Base-by-base conservation (phyloP, 2,797 vertebrate genomes). In the Argyrosomus regius region DNA sequence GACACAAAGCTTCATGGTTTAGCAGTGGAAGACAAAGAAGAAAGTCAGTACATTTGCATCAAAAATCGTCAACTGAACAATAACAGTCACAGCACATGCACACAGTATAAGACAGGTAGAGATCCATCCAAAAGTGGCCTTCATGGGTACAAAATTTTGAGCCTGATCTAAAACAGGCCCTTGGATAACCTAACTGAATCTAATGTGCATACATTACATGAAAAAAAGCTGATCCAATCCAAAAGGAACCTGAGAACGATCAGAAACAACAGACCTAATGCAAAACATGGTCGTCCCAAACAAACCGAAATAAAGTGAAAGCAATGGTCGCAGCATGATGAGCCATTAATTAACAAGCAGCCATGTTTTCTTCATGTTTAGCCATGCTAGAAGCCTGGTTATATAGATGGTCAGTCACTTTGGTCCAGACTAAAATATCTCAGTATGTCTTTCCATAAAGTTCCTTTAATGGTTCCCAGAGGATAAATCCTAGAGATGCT, bases 1-100 rank as follows among this genome's bases (percentile, higher is more conserved):
- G 57, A 74, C 64, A 56, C 56, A 60, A 35, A 63, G 80, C 64
- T 81, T 58, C 46, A 60, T 60, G 73, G 70, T 74, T 75, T 46
- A 69, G 61, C 57, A 50, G 60, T 4, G 31, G 54, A 77, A 78
- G 61, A 77, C 56, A 61, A 28, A 7, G 17, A 28, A 41, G 28
- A 70, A 59, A 45, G 35, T 12, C 41, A 48, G 48, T 50, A 26
- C 6, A 75, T 79, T 64, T 49, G 6, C 53, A 65, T 56, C 3
- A 41, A 18, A 64, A 59, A 24, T 22, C 53, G 28, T 56, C 16
- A 26, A 56, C 11, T 64, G 10, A 16, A 54, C 28, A 70, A 71
- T 20, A 76, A 53, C 22, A 18, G 22, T 45, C 26, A 57, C 18
- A 16, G 22, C 41, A 14, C 16, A 54, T 6, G 28, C 31, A 64